Conservation (phyloP, 2,888 invertebrate genomes). For the Microctonus brassicae region DNA sequence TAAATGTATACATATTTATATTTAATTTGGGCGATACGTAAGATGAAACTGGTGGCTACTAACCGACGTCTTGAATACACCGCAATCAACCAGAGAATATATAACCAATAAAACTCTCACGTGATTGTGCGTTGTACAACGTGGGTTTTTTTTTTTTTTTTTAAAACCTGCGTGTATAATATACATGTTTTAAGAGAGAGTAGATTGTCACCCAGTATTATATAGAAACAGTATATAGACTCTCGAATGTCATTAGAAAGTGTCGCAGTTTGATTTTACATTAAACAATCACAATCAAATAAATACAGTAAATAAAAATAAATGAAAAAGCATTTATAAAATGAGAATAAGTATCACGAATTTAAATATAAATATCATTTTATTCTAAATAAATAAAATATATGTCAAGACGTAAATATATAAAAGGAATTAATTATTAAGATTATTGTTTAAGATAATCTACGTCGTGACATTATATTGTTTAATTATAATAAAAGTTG, state of each 20-base stretch:
- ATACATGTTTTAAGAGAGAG: constrained; percentile 9
- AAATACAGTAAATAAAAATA: background rate
- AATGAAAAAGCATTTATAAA: background rate
- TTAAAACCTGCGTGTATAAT: too few relatives aligned
- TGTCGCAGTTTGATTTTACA: constrained; percentile 13
- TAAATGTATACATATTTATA: background rate
- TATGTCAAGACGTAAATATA: too few relatives aligned
- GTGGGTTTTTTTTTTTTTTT: too few relatives aligned
- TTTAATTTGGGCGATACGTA: background rate
- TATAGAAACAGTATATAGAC: constrained; percentile 5
- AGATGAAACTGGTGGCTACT: background rate
- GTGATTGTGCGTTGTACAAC: background rate
- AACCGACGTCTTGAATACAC: background rate
- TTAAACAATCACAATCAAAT: background rate
- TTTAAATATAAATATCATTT: too few relatives aligned
- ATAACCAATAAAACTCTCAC: background rate
- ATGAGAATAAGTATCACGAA: too few relatives aligned
- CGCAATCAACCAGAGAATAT: background rate
- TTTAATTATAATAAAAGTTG: too few relatives aligned
- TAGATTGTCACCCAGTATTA: background rate
- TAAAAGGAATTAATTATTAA: too few relatives aligned
- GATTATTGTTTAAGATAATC: too few relatives aligned
- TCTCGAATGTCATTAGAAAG: constrained; percentile 28
- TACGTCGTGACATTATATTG: too few relatives aligned
- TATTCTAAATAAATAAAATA: too few relatives aligned